Conservation (phyloP, 2,113 vertebrate genomes). For the Hemiprocne comata region DNA sequence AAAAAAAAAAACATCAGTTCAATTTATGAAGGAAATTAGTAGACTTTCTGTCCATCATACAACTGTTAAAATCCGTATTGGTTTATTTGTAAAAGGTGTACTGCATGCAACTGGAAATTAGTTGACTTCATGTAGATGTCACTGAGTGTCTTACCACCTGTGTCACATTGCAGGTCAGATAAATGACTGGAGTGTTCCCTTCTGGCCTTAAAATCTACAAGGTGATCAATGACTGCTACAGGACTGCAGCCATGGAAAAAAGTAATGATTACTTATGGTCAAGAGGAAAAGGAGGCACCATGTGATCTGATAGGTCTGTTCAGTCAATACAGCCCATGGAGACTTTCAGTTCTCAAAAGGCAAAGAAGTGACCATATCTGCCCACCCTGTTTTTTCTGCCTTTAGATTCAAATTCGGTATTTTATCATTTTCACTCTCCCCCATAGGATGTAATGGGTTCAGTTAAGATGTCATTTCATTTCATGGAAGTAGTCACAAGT, state of each 20-base stretch:
- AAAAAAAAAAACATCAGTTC: background rate
- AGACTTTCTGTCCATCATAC: background rate
- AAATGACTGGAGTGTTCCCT: background rate
- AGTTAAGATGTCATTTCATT: background rate
- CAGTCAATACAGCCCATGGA: background rate
- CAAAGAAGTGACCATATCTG: background rate
- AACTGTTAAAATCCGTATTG: slow-evolving; percentile 16
- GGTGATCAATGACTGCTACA: slow-evolving; percentile 28
- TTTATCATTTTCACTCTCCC: background rate
- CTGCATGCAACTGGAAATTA: background rate
- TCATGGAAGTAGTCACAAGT: background rate
- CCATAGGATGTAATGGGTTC: background rate
- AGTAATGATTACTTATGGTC: background rate
- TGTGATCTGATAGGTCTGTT: background rate
- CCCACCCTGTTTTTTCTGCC: background rate
- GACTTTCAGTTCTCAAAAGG: background rate
- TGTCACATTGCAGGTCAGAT: background rate
- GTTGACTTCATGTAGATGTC: background rate
- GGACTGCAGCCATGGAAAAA: background rate
- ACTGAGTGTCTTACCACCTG: background rate
- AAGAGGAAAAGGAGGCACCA: background rate
- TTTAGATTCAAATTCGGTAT: background rate
- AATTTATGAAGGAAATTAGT: background rate
- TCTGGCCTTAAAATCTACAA: slow-evolving; percentile 5
- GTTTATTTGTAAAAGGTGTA: background rate